A percentile compares a stretch with the other conserved stretches of the same genome.
These are phyloP conservation scores for Drosophila falleni DNA, from an alignment of 2,888 invertebrate genomes.

Conservation along the genomic window DNA sequence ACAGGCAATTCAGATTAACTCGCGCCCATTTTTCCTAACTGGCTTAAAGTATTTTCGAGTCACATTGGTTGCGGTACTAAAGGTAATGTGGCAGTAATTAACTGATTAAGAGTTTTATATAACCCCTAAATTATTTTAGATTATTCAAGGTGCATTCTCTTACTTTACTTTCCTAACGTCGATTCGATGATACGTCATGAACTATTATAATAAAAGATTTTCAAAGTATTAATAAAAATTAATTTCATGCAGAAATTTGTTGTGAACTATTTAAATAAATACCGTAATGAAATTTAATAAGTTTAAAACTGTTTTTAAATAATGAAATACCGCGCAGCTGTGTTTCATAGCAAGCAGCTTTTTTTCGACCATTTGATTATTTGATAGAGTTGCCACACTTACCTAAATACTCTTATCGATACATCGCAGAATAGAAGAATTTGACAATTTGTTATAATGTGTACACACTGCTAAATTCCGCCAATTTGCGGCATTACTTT, in stretches of 20 bases:
- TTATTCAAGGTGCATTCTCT: slow-evolving; percentile 77
- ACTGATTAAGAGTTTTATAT: neutral
- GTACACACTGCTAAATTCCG: slow-evolving; percentile 47
- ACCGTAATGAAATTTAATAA: neutral
- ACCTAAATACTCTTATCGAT: slow-evolving; percentile 9
- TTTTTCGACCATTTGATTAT: rapidly evolving
- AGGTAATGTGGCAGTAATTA: slow-evolving; percentile 43
- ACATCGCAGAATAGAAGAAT: neutral
- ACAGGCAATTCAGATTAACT: slow-evolving; percentile 68
- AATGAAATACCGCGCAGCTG: neutral
- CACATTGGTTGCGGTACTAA: slow-evolving; percentile 64
- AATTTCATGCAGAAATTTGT: neutral
- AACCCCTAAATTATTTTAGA: slow-evolving; percentile 49
- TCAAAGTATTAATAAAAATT: no score
- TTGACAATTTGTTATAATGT: neutral
- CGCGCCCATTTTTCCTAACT: slow-evolving; percentile 68
- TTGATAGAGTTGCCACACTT: slow-evolving; percentile 2
- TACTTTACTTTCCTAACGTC: slow-evolving; percentile 81
- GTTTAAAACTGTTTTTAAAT: neutral
- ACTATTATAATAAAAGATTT: neutral
- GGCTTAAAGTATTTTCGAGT: slow-evolving; percentile 78
- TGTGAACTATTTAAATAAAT: neutral
- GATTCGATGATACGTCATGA: slow-evolving; percentile 58
- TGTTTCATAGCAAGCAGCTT: slow-evolving; percentile 35
- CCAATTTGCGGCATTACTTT: slow-evolving; percentile 56